A percentile compares a stretch with the other conserved stretches of the same genome.
Evolutionary conservation across 2,797 vertebrate genomes (phyloP).

Genomic region (Delichon dasypus): DNA sequence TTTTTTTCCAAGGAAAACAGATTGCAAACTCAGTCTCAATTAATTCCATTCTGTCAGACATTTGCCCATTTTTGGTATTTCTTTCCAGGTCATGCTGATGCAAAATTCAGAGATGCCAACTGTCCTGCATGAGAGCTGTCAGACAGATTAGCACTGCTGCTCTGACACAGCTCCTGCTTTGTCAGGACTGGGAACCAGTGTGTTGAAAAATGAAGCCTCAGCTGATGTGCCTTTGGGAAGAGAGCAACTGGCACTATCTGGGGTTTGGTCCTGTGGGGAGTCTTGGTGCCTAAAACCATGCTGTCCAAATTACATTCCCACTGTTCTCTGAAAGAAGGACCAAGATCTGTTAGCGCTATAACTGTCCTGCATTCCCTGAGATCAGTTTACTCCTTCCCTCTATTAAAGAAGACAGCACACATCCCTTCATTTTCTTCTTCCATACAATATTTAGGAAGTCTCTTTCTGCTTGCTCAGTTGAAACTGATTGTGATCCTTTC

Average conservation of each 20-base stretch:
- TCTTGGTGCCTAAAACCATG: neutral
- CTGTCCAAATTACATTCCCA: neutral
- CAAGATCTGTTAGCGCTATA: neutral
- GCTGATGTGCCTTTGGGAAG: neutral
- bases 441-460: neutral
- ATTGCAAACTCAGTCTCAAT: slow-evolving; percentile 68
- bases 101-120: slow-evolving; percentile 72
- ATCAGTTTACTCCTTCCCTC: neutral
- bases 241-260: neutral
- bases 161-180: slow-evolving; percentile 35
- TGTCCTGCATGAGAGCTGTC: slow-evolving; percentile 69
- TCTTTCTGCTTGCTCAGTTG: neutral
- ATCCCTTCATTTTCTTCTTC: neutral
- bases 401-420: neutral
- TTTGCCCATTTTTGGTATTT: slow-evolving; percentile 61
- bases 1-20: slow-evolving; percentile 50
- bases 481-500: neutral
- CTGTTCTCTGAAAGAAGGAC: neutral
- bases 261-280: neutral
- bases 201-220: slow-evolving; percentile 15
- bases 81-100: slow-evolving; percentile 64
- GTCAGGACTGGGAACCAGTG: slow-evolving; percentile 29
- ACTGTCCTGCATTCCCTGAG: neutral
- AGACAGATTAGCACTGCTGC: slow-evolving; percentile 53
- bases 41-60: slow-evolving; percentile 64